These are phyloP conservation scores for Monochamus saltuarius DNA, from an alignment of 1,140 invertebrate species.

Conservation along the genomic window DNA sequence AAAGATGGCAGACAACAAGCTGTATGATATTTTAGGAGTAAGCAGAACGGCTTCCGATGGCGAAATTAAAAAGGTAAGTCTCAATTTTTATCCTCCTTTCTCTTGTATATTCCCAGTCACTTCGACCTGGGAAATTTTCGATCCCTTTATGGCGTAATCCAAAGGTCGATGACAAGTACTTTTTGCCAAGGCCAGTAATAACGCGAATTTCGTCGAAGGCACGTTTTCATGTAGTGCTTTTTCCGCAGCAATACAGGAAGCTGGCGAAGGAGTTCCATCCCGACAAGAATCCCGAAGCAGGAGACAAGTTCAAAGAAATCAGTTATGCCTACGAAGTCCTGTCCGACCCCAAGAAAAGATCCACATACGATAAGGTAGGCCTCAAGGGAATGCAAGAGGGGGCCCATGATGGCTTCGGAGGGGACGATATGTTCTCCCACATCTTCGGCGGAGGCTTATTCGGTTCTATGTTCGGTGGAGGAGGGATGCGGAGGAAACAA, in stretches of 20 bases:
- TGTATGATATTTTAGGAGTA: constrained; percentile 83
- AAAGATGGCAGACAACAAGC: constrained; percentile 70
- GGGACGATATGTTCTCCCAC: constrained; percentile 65
- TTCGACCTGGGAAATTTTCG: not conserved
- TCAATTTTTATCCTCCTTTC: not conserved
- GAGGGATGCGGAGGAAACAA: constrained; percentile 54
- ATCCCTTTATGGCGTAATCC: constrained; percentile 10
- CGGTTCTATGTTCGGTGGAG: constrained; percentile 57
- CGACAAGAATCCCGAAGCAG: constrained; percentile 81
- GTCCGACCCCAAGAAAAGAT: constrained; percentile 68
- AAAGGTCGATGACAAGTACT: constrained; percentile 11
- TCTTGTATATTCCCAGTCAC: not conserved
- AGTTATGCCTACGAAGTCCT: constrained; percentile 85
- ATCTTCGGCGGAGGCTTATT: constrained; percentile 66
- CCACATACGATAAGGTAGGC: constrained; percentile 75
- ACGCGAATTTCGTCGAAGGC: not conserved
- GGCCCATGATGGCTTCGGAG: constrained; percentile 58
- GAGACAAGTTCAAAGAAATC: constrained; percentile 87
- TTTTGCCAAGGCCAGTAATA: constrained; percentile 20
- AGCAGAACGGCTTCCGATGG: constrained; percentile 69
- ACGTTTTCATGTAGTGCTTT: constrained; percentile 19
- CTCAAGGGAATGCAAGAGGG: constrained; percentile 79
- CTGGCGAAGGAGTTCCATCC: constrained; percentile 87
- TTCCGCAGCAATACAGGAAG: constrained; percentile 73
- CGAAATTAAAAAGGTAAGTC: constrained; percentile 85